Percentiles rank a stretch among this genome's conserved stretches.
Conservation (phyloP, 2,797 vertebrate species). For the Coreius guichenoti region DNA sequence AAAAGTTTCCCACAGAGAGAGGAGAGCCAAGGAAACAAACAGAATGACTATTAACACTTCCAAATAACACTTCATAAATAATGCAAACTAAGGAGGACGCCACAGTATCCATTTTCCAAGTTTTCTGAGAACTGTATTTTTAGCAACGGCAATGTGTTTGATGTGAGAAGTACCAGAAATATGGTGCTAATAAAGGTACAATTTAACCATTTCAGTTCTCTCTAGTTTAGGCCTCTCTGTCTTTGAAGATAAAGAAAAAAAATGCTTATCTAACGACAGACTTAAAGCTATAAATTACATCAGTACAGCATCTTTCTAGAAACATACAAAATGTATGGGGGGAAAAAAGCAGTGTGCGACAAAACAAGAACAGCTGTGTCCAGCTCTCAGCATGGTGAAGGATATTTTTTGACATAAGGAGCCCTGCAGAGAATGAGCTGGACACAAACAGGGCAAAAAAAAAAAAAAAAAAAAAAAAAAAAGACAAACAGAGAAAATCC, state of each 20-base stretch:
- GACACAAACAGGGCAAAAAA: conserved; percentile 39
- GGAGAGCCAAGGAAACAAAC: conserved; percentile 32
- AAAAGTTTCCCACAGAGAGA: conserved; percentile 27
- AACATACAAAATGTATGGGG: not conserved
- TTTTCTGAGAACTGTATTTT: conserved; percentile 11
- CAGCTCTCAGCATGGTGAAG: conserved; percentile 26
- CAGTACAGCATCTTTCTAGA: not conserved
- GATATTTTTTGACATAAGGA: conserved; percentile 47
- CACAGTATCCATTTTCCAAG: conserved; percentile 18
- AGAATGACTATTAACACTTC: conserved; percentile 43
- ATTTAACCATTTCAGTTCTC: not conserved
- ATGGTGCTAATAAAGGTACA: not conserved
- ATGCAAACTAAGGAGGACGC: not conserved
- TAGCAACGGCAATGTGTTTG: not conserved
- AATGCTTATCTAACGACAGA: too few species aligned
- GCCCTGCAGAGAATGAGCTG: conserved; percentile 38
- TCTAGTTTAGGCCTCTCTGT: not conserved
- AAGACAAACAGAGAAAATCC: conserved; percentile 17
- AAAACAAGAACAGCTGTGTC: conserved; percentile 53
- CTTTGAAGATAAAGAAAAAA: not conserved
- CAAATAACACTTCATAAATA: conserved; percentile 32
- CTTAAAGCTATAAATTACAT: not conserved
- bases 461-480: too few species aligned
- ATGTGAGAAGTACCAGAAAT: conserved; percentile 13
- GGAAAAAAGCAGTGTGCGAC: not conserved